These are phyloP conservation scores for Morone chrysops DNA, from an alignment of 2,113 vertebrate species.

Conservation along the genomic window DNA sequence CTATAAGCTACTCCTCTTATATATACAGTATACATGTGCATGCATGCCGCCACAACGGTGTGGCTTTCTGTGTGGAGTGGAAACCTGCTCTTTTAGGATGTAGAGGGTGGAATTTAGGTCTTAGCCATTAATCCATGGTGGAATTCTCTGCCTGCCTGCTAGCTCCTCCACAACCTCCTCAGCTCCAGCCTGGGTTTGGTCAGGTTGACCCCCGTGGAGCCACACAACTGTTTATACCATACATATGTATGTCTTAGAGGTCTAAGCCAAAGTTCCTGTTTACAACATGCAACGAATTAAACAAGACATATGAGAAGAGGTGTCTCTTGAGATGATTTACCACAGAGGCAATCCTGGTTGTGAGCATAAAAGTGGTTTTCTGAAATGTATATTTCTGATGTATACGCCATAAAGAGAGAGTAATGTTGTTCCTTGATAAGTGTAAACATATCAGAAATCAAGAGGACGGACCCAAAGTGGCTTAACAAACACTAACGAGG, in stretches of 20 bases:
- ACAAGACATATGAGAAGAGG: not conserved
- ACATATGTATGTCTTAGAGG: conserved; percentile 12
- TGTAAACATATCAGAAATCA: conserved; percentile 32
- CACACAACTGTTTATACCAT: conserved; percentile 43
- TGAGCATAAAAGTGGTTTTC: not conserved
- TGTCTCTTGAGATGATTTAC: conserved; percentile 24
- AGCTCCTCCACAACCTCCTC: conserved; percentile 25
- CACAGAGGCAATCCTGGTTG: not conserved
- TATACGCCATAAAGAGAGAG: not conserved
- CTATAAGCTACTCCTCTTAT: conserved; percentile 1
- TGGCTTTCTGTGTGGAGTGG: conserved; percentile 38
- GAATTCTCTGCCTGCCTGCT: conserved; percentile 76
- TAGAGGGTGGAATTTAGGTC: conserved; percentile 70
- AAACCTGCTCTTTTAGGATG: conserved; percentile 66
- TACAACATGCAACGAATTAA: conserved; percentile 13
- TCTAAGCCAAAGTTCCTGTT: conserved; percentile 13
- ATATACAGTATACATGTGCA: not conserved
- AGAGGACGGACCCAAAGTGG: not conserved
- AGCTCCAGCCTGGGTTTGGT: conserved; percentile 26
- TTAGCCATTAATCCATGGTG: conserved; percentile 83
- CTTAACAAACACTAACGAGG: conserved; percentile 5
- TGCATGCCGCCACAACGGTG: not conserved
- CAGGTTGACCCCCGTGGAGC: conserved; percentile 44
- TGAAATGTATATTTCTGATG: not conserved
- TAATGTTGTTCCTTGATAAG: conserved; percentile 22